phyloP scores from a whole-genome alignment of 2,797 vertebrate genomes.

The Emys orbicularis region DNA sequence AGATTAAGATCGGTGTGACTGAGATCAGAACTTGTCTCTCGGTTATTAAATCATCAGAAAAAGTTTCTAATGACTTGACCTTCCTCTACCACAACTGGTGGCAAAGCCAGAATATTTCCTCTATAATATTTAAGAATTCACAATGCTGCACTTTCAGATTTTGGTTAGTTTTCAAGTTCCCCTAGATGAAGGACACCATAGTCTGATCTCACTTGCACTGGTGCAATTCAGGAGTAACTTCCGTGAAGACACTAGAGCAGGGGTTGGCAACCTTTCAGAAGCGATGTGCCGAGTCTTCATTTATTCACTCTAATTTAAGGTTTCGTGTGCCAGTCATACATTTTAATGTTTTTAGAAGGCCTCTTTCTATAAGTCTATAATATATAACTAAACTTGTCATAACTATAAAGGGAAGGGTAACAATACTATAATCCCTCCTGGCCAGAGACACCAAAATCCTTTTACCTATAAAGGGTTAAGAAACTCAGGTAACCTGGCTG shows the following conservation, averaged over 20 bases:
- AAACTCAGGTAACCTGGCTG: too few species aligned
- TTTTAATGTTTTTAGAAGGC: too few species aligned
- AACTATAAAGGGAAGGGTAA: too few species aligned
- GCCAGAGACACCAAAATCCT: too few species aligned
- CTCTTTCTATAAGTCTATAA: too few species aligned
- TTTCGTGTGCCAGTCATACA: too few species aligned
- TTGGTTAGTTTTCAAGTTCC: neutral
- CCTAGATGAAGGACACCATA: neutral
- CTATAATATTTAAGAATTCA: neutral
- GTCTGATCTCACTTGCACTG: neutral
- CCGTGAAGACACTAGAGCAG: neutral
- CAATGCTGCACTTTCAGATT: neutral
- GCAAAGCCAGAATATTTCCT: neutral
- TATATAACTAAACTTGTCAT: too few species aligned
- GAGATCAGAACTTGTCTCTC: neutral
- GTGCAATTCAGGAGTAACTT: neutral
- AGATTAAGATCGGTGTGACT: neutral
- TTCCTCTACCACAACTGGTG: neutral
- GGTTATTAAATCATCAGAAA: neutral
- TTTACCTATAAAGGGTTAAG: too few species aligned
- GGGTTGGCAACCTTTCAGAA: too few species aligned
- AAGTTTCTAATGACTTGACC: neutral
- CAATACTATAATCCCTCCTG: too few species aligned
- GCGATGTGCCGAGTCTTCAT: too few species aligned
- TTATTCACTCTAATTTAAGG: too few species aligned